A percentile compares a stretch with the other conserved stretches of the same genome.
Evolutionary conservation across 2,797 vertebrate species (phyloP).

Genomic region (Hypotaenidia okinawae): DNA sequence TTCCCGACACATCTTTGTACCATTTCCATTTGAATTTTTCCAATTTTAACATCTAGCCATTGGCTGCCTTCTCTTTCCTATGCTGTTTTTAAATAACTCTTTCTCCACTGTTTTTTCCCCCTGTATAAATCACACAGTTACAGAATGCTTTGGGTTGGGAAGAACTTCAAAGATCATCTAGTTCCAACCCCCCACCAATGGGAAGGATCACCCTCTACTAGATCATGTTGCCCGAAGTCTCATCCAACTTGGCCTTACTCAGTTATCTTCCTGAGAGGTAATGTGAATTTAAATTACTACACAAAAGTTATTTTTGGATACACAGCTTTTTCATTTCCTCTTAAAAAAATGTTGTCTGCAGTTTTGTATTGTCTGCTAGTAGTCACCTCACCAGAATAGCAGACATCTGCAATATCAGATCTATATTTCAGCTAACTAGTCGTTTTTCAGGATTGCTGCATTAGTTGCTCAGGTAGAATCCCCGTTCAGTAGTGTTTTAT

Average conservation of each 20-base stretch:
- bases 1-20: neutral
- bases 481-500: neutral
- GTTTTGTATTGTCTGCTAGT: neutral
- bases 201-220: no score
- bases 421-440: neutral
- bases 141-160: no score
- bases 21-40: neutral
- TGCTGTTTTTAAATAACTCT: neutral
- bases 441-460: rapidly evolving
- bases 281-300: neutral
- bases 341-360: neutral
- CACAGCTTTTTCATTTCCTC: neutral
- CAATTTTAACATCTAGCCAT: neutral
- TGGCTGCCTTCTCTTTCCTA: neutral
- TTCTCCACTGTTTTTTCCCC: neutral
- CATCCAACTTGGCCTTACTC: neutral
- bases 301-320: neutral
- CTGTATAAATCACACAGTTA: neutral
- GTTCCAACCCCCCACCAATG: no score
- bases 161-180: no score
- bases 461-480: neutral
- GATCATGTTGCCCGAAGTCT: no score
- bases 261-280: neutral
- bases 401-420: neutral
- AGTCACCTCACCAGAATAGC: neutral